A percentile compares a stretch with the other conserved stretches of the same genome.
phyloP scores from a whole-genome alignment of 1,140 invertebrate genomes.

The Atta cephalotes region DNA sequence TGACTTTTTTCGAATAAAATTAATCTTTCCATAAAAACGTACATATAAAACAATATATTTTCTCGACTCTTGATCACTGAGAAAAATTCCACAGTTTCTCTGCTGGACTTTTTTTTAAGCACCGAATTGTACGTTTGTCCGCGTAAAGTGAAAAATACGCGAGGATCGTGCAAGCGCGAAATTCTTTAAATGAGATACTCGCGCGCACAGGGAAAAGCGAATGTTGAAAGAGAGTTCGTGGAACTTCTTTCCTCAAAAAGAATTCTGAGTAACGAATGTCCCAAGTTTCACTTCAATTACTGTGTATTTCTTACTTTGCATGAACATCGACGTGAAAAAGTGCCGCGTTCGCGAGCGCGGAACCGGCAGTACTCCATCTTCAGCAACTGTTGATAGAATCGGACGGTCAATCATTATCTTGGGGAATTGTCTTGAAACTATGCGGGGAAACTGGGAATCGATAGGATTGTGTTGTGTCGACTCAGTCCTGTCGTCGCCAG shows the following conservation, averaged over 20 bases:
- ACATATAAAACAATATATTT: not conserved
- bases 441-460: conserved; percentile 36
- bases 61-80: conserved; percentile 4
- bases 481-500: conserved; percentile 47
- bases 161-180: conserved; percentile 14
- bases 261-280: conserved; percentile 44
- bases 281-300: conserved; percentile 51
- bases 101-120: not conserved
- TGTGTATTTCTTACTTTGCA: conserved; percentile 35
- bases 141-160: conserved; percentile 29
- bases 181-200: conserved; percentile 29
- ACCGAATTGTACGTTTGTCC: conserved; percentile 17
- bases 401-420: conserved; percentile 54
- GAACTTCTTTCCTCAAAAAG: conserved; percentile 18
- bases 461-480: conserved; percentile 56
- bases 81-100: not conserved
- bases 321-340: conserved; percentile 2
- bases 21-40: not conserved
- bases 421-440: conserved; percentile 48
- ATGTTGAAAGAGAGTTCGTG: conserved; percentile 18
- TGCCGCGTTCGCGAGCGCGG: not conserved
- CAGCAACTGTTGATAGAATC: conserved; percentile 12
- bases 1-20: not conserved
- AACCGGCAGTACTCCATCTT: not conserved
- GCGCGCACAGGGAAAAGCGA: not conserved